Percentiles rank a stretch among this genome's conserved stretches.
phyloP scores from a whole-genome alignment of 2,888 invertebrate genomes.

The Diaprepes abbreviatus region DNA sequence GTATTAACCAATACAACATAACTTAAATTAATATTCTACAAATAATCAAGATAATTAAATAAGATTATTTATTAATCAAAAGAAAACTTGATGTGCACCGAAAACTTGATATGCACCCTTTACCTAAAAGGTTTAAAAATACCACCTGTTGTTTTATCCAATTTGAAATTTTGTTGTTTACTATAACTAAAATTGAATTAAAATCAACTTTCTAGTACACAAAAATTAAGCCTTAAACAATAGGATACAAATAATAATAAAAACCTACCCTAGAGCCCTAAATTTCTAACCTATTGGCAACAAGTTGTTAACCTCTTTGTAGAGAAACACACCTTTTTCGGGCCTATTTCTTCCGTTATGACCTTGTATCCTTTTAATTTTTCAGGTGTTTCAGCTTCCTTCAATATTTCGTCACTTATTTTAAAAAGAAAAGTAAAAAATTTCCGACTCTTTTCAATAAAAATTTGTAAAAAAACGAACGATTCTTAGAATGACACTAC shows the following conservation, averaged over 20 bases:
- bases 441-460: not conserved
- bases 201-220: not conserved
- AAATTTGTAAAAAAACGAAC: not conserved
- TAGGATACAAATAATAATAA: too few relatives aligned
- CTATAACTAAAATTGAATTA: not conserved
- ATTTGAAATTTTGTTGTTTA: too few relatives aligned
- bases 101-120: too few relatives aligned
- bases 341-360: not conserved
- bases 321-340: constrained; percentile 27
- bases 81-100: too few relatives aligned
- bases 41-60: too few relatives aligned
- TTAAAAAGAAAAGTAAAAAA: not conserved
- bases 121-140: too few relatives aligned
- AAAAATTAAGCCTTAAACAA: too few relatives aligned
- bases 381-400: not conserved
- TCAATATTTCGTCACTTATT: not conserved
- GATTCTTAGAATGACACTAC: not conserved
- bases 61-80: too few relatives aligned
- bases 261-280: not conserved
- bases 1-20: too few relatives aligned
- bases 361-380: not conserved
- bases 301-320: constrained; percentile 21
- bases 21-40: too few relatives aligned
- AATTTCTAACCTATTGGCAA: constrained; percentile 10
- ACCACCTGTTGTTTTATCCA: too few relatives aligned